A percentile compares a stretch with the other conserved stretches of the same genome.
phyloP scores from a whole-genome alignment of 2,797 vertebrate species.

The Danio albolineatus region DNA sequence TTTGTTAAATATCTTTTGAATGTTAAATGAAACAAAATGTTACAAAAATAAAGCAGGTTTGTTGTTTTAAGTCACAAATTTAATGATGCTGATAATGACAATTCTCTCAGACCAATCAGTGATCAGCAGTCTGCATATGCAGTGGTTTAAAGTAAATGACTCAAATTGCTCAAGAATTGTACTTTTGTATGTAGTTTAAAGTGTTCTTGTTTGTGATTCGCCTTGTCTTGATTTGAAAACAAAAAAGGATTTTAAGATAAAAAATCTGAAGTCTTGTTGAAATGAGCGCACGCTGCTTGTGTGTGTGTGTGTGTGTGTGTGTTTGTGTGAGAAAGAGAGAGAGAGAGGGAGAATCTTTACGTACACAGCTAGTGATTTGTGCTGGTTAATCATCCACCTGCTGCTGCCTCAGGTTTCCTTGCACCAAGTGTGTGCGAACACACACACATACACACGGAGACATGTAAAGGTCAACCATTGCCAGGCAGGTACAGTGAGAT shows the following conservation, averaged over 20 bases:
- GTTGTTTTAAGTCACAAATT: too few species aligned
- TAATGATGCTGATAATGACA: too few species aligned
- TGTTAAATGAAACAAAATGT: too few species aligned
- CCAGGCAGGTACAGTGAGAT: slow-evolving; percentile 56
- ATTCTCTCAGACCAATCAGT: too few species aligned
- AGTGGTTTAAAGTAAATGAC: too few species aligned
- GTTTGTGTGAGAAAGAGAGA: slow-evolving; percentile 30
- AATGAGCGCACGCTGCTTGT: neutral
- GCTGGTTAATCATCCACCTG: slow-evolving; percentile 73
- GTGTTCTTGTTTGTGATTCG: neutral
- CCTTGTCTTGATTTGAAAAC: neutral
- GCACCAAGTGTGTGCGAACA: slow-evolving; percentile 71
- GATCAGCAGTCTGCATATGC: too few species aligned
- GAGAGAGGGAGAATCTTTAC: slow-evolving; percentile 55
- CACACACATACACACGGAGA: slow-evolving; percentile 21
- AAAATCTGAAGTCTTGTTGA: neutral
- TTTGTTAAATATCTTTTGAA: too few species aligned
- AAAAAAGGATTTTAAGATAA: neutral
- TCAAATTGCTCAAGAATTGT: too few species aligned
- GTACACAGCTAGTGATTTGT: slow-evolving; percentile 65
- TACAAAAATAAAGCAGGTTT: too few species aligned
- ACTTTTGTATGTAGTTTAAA: neutral
- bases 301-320: slow-evolving; percentile 36
- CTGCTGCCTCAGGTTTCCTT: slow-evolving; percentile 77
- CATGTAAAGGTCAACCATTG: slow-evolving; percentile 73